Base-by-base conservation (phyloP, 2,888 invertebrate genomes). In the Drosophila bunnanda region DNA sequence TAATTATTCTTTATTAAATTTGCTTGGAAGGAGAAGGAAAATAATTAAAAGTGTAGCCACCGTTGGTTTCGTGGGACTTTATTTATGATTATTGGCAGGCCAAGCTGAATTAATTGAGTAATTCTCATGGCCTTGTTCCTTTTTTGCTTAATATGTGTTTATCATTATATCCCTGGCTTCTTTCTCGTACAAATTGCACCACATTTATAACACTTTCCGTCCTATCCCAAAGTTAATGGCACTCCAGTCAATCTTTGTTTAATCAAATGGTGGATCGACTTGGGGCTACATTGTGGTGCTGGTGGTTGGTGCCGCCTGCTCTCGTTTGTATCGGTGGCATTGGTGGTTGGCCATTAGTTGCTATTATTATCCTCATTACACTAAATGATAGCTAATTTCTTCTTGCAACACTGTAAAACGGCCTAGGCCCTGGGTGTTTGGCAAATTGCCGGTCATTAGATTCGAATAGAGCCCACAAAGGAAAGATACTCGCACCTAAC, bases 1-100 rank as follows among this genome's bases (percentile, higher is more conserved):
- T 77, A 84, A 88, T 85, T 82, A 82, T 88, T 79, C 83, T 78
- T 82, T 81, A 85, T 88, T 88, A 79, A 85, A 79, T 88, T 81
- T 80, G 62, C 71, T 59, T 57, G 68, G 72, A 50, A 69, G 50
- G 7, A 50, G 48, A 38, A 34, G 46, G 50, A 69, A 77, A 82
- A 80, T 84, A 82, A 82, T 82, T 82, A 78, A 82, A 82, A 82
- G 53, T 68, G 36, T 67, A 43, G 39, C 68, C 38, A 36, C 1
- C n/a, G 34, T 36, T 36, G 32, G 20, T 41, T 59, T 32, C 36
- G 57, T 57, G 55, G 39, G 39, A 55, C 76, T 75, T 86, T 82
- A 86, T 82, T 82, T 86, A 83, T 83, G 81, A 82, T 86, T 82
- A 82, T 82, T 83, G 87, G 81, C 84, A 83, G 78, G 38, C 70